Evolutionary conservation across 2,113 vertebrate species (phyloP).

Genomic region (Hemibagrus wyckioides): DNA sequence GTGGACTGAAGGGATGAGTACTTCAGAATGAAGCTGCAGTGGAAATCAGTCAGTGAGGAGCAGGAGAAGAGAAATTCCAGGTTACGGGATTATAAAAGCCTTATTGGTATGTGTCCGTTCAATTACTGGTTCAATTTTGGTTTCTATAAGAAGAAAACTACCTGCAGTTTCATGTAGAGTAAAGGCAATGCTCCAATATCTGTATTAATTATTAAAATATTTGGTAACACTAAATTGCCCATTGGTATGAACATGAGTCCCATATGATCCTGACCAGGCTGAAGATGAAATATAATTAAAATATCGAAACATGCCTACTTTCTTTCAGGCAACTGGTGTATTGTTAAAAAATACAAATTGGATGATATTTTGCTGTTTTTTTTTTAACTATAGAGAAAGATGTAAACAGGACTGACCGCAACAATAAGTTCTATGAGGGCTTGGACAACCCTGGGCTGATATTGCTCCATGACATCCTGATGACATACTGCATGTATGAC

Average conservation of each 20-base stretch:
- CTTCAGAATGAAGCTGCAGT: conserved; percentile 98
- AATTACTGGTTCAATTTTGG: not conserved
- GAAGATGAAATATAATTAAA: not conserved
- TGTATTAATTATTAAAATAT: not conserved
- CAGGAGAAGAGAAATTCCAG: conserved; percentile 94
- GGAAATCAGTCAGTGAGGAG: conserved; percentile 95
- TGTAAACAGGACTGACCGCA: conserved; percentile 95
- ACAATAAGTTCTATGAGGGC: conserved; percentile 94
- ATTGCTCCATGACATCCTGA: conserved; percentile 95
- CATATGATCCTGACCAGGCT: not conserved
- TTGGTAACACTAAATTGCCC: not conserved
- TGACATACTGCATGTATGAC: conserved; percentile 99
- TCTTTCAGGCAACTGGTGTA: not conserved
- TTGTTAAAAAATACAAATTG: not conserved
- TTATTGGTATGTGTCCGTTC: conserved; percentile 81
- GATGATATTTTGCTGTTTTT: not conserved
- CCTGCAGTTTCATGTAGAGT: not conserved
- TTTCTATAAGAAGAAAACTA: not conserved
- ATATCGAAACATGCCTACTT: not conserved
- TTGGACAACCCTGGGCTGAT: conserved; percentile 91
- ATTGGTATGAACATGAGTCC: not conserved
- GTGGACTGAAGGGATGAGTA: conserved; percentile 84
- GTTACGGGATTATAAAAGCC: conserved; percentile 90
- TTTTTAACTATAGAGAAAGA: conserved; percentile 84
- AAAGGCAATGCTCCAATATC: not conserved